Percentiles rank a stretch among this genome's conserved stretches.
Conservation (phyloP, 2,888 invertebrate genomes). For the Xanthorhoe designata region DNA sequence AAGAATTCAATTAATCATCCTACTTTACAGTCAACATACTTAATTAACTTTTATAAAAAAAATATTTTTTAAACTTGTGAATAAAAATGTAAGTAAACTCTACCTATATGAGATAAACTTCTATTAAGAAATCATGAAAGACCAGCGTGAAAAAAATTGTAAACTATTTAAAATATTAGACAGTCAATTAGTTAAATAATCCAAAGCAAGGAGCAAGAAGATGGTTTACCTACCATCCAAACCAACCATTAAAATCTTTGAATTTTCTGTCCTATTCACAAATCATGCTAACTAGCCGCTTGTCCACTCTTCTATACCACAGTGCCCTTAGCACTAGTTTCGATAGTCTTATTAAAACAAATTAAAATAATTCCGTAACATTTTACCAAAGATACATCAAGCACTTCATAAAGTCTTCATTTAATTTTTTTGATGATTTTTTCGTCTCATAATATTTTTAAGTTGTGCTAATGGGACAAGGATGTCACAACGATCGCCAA, state of each 20-base stretch:
- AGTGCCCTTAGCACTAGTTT: slow-evolving; percentile 7
- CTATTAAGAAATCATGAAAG: no score
- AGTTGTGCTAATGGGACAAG: slow-evolving; percentile 11
- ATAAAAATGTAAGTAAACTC: no score
- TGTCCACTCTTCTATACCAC: slow-evolving; percentile 47
- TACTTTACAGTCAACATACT: no score
- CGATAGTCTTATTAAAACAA: neutral
- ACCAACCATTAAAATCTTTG: slow-evolving; percentile 18
- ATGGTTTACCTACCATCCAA: neutral
- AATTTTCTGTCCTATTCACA: slow-evolving; percentile 40
- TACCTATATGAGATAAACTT: no score
- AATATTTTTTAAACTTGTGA: no score
- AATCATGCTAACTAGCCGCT: slow-evolving; percentile 71
- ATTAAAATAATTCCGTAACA: neutral
- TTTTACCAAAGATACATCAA: neutral
- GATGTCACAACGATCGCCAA: slow-evolving; percentile 25
- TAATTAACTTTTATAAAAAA: no score
- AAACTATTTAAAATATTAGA: neutral
- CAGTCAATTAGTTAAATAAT: neutral
- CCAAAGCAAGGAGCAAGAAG: slow-evolving; percentile 1
- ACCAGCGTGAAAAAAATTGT: neutral
- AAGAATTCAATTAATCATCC: no score
- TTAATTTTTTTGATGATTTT: neutral
- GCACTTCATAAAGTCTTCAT: neutral
- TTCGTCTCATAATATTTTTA: neutral